Evolutionary conservation across 2,888 invertebrate genomes (phyloP).

Genomic region (Branchipolynoe longqiensis): DNA sequence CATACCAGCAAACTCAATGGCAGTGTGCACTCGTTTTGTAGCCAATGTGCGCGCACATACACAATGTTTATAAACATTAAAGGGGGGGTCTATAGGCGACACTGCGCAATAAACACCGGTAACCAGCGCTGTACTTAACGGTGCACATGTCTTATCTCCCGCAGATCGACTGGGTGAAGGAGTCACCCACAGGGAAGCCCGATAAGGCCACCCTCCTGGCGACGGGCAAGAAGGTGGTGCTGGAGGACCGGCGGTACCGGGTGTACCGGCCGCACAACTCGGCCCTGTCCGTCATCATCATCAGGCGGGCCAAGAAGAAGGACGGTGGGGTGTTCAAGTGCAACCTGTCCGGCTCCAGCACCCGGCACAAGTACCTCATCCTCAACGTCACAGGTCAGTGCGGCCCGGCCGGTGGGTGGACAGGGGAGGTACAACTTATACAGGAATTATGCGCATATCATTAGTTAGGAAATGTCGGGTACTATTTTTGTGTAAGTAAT

Average conservation of each 20-base stretch:
- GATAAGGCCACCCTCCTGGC: slow-evolving; percentile 63
- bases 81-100: too few species aligned
- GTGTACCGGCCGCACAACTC: slow-evolving; percentile 69
- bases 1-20: too few species aligned
- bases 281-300: slow-evolving; percentile 71
- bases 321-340: slow-evolving; percentile 70
- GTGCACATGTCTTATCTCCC: not conserved
- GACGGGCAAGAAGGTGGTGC: slow-evolving; percentile 67
- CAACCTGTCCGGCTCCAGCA: slow-evolving; percentile 68
- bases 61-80: too few species aligned
- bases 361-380: slow-evolving; percentile 69
- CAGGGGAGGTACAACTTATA: too few species aligned
- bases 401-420: too few species aligned
- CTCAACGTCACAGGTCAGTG: slow-evolving; percentile 70
- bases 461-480: too few species aligned
- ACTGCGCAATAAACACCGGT: too few species aligned
- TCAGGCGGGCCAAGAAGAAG: slow-evolving; percentile 68
- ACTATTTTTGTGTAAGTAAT: too few species aligned
- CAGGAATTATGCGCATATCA: too few species aligned
- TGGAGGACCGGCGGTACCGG: slow-evolving; percentile 66
- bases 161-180: slow-evolving; percentile 63
- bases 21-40: too few species aligned
- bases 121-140: too few species aligned
- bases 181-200: slow-evolving; percentile 26
- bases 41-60: too few species aligned